Evolutionary conservation across 2,113 vertebrate species (phyloP).

Genomic region (Elachura formosa): DNA sequence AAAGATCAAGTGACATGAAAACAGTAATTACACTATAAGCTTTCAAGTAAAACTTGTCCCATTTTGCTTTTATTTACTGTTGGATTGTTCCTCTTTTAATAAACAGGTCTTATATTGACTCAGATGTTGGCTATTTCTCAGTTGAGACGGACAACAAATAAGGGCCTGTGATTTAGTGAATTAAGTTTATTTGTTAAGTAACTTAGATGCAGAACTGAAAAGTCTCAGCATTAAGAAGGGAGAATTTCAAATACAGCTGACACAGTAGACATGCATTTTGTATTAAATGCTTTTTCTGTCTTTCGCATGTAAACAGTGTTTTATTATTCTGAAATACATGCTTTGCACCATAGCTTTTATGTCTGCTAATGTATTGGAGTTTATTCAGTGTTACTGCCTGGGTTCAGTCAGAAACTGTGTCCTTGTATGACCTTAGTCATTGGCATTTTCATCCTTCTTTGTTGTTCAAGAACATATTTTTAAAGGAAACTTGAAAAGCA

Average conservation of each 20-base stretch:
- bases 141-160: not conserved
- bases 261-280: not conserved
- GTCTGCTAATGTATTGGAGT: not conserved
- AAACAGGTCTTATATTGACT: not conserved
- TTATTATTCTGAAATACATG: not conserved
- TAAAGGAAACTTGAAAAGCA: slow-evolving; percentile 40
- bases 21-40: not conserved
- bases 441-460: slow-evolving; percentile 21
- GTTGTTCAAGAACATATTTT: slow-evolving; percentile 34
- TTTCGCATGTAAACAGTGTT: not conserved
- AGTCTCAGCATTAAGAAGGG: not conserved
- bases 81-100: not conserved
- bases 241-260: not conserved
- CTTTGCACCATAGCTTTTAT: not conserved
- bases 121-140: not conserved
- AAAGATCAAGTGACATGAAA: not conserved
- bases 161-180: not conserved
- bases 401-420: not conserved
- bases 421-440: slow-evolving; percentile 3
- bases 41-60: not conserved
- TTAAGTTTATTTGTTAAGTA: not conserved
- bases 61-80: not conserved
- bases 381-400: not conserved
- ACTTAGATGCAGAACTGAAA: not conserved
- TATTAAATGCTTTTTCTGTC: not conserved